Evolutionary conservation across 2,888 invertebrate species (phyloP).

Genomic region (Nephrotoma flavescens): DNA sequence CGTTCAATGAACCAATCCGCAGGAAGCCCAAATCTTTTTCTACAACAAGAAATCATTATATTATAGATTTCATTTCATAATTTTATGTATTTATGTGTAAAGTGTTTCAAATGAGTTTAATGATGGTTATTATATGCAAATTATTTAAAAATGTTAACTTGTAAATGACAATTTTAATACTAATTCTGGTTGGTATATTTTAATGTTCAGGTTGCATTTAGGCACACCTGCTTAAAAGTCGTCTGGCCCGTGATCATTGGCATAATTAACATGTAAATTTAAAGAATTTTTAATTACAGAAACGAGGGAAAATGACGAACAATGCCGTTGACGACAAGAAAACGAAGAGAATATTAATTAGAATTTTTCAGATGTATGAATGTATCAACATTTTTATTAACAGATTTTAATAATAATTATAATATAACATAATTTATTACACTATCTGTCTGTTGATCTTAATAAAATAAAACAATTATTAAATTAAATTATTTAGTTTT

Average conservation of each 20-base stretch:
- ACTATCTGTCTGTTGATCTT: not conserved
- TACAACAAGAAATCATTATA: constrained; percentile 27
- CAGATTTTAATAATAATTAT: not conserved
- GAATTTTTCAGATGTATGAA: not conserved
- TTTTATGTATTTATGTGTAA: not conserved
- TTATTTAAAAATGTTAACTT: not conserved
- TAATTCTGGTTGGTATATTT: not conserved
- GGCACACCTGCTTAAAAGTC: not conserved
- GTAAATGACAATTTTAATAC: not conserved
- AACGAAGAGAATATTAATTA: not conserved
- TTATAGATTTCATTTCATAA: not conserved
- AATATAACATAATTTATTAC: not conserved
- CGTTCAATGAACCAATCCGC: constrained; percentile 82
- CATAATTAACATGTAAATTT: not conserved
- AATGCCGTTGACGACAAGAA: not conserved
- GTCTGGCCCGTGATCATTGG: not conserved
- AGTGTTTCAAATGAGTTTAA: not conserved
- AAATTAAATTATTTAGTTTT: not conserved
- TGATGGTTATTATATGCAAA: not conserved
- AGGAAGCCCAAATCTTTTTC: constrained; percentile 84
- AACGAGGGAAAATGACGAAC: not conserved
- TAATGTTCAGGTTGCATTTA: not conserved
- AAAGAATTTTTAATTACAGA: not conserved
- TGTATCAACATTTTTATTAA: not conserved
- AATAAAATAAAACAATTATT: not conserved